Evolutionary conservation across 1,140 invertebrate genomes (phyloP), one percentile per base, ranked within the genome.

Genomic region (Bursaphelenchus mucronatus): DNA sequence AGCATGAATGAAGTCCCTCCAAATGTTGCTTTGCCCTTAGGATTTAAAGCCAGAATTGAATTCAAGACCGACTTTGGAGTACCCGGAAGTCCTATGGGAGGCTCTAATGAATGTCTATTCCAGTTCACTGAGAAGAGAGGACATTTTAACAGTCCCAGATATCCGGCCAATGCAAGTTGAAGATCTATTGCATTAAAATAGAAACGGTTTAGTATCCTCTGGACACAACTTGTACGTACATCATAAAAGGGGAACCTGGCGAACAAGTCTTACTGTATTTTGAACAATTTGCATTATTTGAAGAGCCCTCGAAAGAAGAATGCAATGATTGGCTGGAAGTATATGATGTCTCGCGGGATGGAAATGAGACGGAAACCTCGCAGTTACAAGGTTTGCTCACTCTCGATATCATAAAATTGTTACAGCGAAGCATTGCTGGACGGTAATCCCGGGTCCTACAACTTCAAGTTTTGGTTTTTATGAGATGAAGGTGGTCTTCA

Each of bases 51-150:
- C 1, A 46, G 63, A 7, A 64, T 80, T 17, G 76, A 80, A 44
- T 80, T 80, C 53, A 78, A 78, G 59, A 80, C 78, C 19, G 77
- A 80, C 55, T 80, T 80, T 58, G 78, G 78, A 5, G 70, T 80
- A n/a, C 70, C 75, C 13, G 78, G 78, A 19, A 72, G 76, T 39
- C 47, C 74, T 11, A 56, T 80, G 41, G 78, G 76, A 3, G 73
- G 64, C 47, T 80, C 78, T 0, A 80, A 80, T 64, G 66, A 76
- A 19, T 80, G 78, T 47, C 52, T 63, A 19, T 80, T 80, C 54
- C 68, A 70, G 19, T 80, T 80, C 57, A 62, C 21, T 1, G 61
- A 71, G 8, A 45, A 52, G 0, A 63, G 15, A 21, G 78, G 78
- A 10, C 77, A 71, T 30, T 80, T 80, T 55, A 80, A 80, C 59